Base-by-base conservation (phyloP, 2,888 invertebrate species). In the Linyphia triangularis region DNA sequence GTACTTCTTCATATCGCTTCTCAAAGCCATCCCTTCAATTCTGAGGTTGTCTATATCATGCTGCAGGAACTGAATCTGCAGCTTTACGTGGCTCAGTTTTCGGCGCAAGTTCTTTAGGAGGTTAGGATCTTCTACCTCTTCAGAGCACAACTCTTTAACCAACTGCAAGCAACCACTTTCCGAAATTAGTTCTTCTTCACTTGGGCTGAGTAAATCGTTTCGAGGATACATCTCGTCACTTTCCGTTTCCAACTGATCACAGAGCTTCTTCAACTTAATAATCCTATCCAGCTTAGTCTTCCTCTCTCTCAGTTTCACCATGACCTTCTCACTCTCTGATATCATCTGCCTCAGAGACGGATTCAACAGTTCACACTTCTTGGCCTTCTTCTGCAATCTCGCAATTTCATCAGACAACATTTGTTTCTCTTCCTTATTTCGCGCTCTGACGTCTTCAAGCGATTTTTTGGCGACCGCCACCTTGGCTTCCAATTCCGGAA, bases 1-100 rank as follows among this genome's bases (percentile, higher is more conserved):
- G 24, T 67, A 88, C 30, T 81, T 88, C 19, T 81, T 88, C 86
- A 88, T 88, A 22, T 82, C 86, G n/a, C 81, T 81, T 26, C 40
- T 81, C 24, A 81, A 30, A 9, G 86, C 67, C 75, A 59, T 88
- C 1, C 69, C 69, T 7, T 88, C 75, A 1, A 82, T 2, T 43
- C 59, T 81, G 3, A 88, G 73, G 19, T 59, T 81, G 22, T 88
- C 73, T 33, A 81, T 73, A 19, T 88, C 79, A n/a, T 43, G 40
- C 19, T 69, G 73, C 16, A 88, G 33, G 22, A 57, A 61, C 10
- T 59, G 75, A 59, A 81, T 88, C 43, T 88, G 81, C 19, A 88
- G 22, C 22, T 81, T 59, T 24, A 88, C 67, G 0, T 37, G 57
- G 16, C 69, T 81, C 16, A 75, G 3, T 16, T 88, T 88, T 6